These are phyloP conservation scores for Escarpia spicata DNA, from an alignment of 2,888 invertebrate genomes.

Conservation along the genomic window DNA sequence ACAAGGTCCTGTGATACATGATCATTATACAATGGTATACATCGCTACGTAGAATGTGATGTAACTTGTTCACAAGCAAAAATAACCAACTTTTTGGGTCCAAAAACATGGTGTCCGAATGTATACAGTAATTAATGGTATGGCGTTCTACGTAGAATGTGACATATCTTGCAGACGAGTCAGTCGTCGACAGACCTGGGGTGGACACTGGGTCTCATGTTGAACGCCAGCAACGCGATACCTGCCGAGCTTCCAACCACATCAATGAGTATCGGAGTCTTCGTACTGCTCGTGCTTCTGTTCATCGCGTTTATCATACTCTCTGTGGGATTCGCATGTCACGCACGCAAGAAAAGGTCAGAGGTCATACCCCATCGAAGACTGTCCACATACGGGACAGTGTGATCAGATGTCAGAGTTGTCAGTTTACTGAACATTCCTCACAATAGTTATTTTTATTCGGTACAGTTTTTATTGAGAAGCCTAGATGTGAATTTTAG, in stretches of 20 bases:
- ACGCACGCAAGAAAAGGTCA: slow-evolving; percentile 40
- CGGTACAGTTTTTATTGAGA: no score
- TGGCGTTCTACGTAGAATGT: no score
- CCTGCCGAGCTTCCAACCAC: slow-evolving; percentile 48
- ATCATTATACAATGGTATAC: no score
- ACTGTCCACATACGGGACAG: not conserved
- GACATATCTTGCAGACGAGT: no score
- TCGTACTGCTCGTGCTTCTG: slow-evolving; percentile 50
- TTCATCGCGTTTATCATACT: slow-evolving; percentile 53
- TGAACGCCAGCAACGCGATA: slow-evolving; percentile 65
- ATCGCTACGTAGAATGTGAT: no score
- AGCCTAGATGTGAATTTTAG: no score
- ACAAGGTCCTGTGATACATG: no score
- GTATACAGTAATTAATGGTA: no score
- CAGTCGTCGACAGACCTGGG: not conserved
- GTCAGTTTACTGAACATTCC: no score
- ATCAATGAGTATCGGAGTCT: slow-evolving; percentile 36
- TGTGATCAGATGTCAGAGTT: not conserved
- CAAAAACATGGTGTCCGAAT: not conserved
- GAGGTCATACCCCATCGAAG: not conserved
- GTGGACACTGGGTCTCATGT: slow-evolving; percentile 65
- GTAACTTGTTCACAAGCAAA: no score
- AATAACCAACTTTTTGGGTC: not conserved
- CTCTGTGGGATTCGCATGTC: slow-evolving; percentile 51
- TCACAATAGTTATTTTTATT: no score